Conservation (phyloP, 37 sponge, comb jelly and placozoan genomes). For the Diacarnus erythraeanus region DNA sequence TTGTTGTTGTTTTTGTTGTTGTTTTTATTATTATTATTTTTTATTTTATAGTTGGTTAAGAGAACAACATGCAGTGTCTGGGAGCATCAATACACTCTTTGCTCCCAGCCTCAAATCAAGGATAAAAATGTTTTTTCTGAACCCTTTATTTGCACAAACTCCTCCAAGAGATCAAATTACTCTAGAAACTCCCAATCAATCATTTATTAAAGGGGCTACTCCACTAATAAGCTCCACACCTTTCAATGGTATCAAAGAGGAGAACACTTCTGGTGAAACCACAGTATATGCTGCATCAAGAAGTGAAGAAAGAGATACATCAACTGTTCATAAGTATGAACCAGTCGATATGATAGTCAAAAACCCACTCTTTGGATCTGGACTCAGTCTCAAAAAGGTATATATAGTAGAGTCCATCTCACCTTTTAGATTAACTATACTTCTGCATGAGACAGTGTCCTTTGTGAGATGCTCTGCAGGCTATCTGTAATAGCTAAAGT, state of each 20-base stretch:
- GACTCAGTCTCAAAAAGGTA: constrained; percentile 37
- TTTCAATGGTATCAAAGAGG: neutral
- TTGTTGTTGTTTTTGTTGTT: neutral
- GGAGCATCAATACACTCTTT: constrained; percentile 53
- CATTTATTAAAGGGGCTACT: neutral
- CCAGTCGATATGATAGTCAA: constrained; percentile 56
- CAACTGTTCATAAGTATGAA: neutral
- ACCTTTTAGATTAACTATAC: no score
- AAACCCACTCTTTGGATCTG: constrained; percentile 69
- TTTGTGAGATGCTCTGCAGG: no score
- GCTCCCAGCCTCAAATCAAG: constrained; percentile 24
- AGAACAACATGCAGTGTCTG: constrained; percentile 56
- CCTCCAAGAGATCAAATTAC: neutral
- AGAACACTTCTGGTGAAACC: constrained; percentile 7
- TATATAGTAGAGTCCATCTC: no score
- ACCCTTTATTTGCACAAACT: constrained; percentile 42
- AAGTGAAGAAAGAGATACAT: neutral
- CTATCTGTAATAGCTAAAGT: no score
- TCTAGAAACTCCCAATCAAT: constrained; percentile 2
- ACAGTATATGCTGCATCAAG: neutral
- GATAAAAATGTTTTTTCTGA: constrained; percentile 39
- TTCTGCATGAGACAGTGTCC: no score
- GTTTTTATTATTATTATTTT: neutral
- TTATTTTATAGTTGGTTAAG: constrained; percentile 53
- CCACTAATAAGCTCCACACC: constrained; percentile 31